Percentiles rank a stretch among this genome's conserved stretches.
These are phyloP conservation scores for Barbus barbus DNA, from an alignment of 2,113 vertebrate species.

Conservation along the genomic window DNA sequence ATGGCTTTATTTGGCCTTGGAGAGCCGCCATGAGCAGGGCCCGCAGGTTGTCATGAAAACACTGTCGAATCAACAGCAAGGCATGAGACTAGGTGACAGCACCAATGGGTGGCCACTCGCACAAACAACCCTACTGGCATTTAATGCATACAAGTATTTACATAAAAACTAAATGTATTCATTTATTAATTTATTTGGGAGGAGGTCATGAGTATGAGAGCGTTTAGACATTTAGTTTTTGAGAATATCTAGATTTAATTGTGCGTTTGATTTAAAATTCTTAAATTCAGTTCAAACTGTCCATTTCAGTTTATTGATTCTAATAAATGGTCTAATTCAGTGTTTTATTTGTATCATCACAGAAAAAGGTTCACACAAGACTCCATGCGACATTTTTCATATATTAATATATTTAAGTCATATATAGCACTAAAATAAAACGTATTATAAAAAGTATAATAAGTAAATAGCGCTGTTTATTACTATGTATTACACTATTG, in stretches of 20 bases:
- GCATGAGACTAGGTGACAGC: constrained; percentile 24
- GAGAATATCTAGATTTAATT: too few relatives aligned
- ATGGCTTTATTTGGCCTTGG: constrained; percentile 71
- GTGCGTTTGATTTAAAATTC: background rate
- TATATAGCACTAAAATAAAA: too few relatives aligned
- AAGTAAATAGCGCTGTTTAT: background rate
- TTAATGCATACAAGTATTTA: background rate
- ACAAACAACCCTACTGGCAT: background rate
- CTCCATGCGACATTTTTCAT: background rate
- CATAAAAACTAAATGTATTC: too few relatives aligned
- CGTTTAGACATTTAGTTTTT: background rate
- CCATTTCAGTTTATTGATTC: background rate
- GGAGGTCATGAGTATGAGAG: background rate
- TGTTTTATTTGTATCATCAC: background rate
- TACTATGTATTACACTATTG: background rate
- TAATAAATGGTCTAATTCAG: background rate
- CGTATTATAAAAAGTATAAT: background rate
- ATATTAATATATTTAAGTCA: background rate
- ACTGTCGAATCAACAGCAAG: constrained; percentile 33
- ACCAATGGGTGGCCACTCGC: constrained; percentile 30
- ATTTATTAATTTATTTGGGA: background rate
- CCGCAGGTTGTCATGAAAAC: constrained; percentile 67
- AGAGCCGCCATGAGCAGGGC: constrained; percentile 65
- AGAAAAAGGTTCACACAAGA: background rate
- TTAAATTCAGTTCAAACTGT: background rate